A percentile compares a stretch with the other conserved stretches of the same genome.
Evolutionary conservation across 2,888 invertebrate species (phyloP).

Genomic region (Drosophila dives): DNA sequence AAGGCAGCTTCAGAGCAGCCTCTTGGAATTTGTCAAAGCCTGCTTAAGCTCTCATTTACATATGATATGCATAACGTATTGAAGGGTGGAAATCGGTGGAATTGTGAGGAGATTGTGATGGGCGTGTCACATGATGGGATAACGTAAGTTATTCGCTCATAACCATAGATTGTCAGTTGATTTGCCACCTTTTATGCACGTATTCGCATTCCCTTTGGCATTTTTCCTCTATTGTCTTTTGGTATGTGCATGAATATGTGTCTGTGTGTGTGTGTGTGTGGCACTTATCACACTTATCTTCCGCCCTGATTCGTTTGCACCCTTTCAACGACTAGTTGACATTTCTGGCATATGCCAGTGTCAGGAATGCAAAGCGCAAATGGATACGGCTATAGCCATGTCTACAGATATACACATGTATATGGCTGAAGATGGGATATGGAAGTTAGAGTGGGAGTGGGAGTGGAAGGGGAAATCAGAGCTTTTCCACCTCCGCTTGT

Average conservation of each 20-base stretch:
- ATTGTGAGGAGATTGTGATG: not conserved
- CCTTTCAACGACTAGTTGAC: slow-evolving; percentile 29
- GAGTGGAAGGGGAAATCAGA: slow-evolving; percentile 3
- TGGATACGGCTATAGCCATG: slow-evolving; percentile 31
- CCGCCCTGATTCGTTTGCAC: slow-evolving; percentile 7
- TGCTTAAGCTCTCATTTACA: slow-evolving; percentile 66
- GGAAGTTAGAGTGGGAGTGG: not conserved
- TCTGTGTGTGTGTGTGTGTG: slow-evolving; percentile 20
- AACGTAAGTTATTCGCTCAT: slow-evolving; percentile 59
- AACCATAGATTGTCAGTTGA: slow-evolving; percentile 67
- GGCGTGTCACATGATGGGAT: slow-evolving; percentile 3
- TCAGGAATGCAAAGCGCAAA: slow-evolving; percentile 60
- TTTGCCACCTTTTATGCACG: slow-evolving; percentile 55
- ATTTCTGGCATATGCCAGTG: slow-evolving; percentile 56
- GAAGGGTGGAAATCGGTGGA: not conserved
- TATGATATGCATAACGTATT: slow-evolving; percentile 33
- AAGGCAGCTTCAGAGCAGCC: not conserved
- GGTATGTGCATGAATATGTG: not conserved
- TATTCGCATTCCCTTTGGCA: slow-evolving; percentile 32
- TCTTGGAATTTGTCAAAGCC: slow-evolving; percentile 53
- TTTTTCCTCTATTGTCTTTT: slow-evolving; percentile 14
- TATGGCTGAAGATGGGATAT: not conserved
- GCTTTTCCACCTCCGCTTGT: slow-evolving; percentile 15
- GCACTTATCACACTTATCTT: slow-evolving; percentile 57
- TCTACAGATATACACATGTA: not conserved